These are phyloP conservation scores for Chironomus riparius DNA, from an alignment of 2,888 invertebrate species.

Conservation along the genomic window DNA sequence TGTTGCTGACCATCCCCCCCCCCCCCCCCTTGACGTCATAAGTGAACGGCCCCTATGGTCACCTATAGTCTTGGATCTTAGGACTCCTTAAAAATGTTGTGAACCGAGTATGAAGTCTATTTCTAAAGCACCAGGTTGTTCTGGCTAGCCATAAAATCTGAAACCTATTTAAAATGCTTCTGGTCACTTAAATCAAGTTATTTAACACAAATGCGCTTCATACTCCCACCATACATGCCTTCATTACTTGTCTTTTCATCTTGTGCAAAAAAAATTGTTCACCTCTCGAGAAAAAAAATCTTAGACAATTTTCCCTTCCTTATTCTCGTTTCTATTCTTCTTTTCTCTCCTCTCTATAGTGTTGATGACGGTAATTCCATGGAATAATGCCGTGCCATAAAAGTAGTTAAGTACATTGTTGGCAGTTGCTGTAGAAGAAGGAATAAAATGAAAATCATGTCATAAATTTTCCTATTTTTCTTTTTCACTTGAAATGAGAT, in stretches of 20 bases:
- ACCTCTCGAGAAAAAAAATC: not conserved
- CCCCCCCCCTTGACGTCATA: too few species aligned
- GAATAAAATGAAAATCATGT: conserved; percentile 15
- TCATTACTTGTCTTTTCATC: not conserved
- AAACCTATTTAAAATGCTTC: too few species aligned
- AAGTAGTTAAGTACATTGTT: conserved; percentile 26
- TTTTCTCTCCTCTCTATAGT: not conserved
- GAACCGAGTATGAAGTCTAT: too few species aligned
- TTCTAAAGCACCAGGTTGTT: too few species aligned
- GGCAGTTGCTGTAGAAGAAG: conserved; percentile 3
- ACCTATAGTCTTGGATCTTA: too few species aligned
- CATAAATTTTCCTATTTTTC: conserved; percentile 14
- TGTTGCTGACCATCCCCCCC: too few species aligned
- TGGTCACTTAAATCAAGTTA: too few species aligned
- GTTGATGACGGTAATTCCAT: conserved; percentile 26
- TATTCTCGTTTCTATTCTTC: not conserved
- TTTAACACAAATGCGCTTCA: too few species aligned
- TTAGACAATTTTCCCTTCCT: conserved; percentile 14
- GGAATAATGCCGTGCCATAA: conserved; percentile 21
- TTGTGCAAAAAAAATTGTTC: not conserved
- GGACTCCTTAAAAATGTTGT: too few species aligned
- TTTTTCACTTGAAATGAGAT: not conserved
- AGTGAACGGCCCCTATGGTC: too few species aligned
- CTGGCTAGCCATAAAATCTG: too few species aligned
- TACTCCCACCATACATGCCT: not conserved